These are phyloP conservation scores for Danio rerio DNA, from an alignment of 2,113 vertebrate genomes.

Conservation along the genomic window GRCz12tu NC_133181.1:34200001-34200500, in stretches of 20 bases:
- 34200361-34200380: constrained; percentile 50
- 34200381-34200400: constrained; percentile 39
- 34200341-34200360: constrained; percentile 48
- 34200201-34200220: too few relatives aligned
- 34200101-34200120: too few relatives aligned
- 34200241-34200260: neutral
- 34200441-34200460: constrained; percentile 66
- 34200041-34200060: too few relatives aligned
- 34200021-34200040: too few relatives aligned
- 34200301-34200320: neutral
- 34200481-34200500: constrained; percentile 53
- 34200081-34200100: too few relatives aligned
- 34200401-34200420: constrained; percentile 57
- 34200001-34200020: too few relatives aligned
- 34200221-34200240: too few relatives aligned
- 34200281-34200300: neutral
- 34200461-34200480: constrained; percentile 59
- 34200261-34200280: neutral
- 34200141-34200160: too few relatives aligned
- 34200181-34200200: too few relatives aligned
- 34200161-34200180: too few relatives aligned
- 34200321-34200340: neutral
- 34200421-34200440: constrained; percentile 60
- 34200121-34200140: too few relatives aligned
- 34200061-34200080: too few relatives aligned